These are phyloP conservation scores for Semnornis frantzii DNA, from an alignment of 2,113 vertebrate species.

Conservation along the genomic window DNA sequence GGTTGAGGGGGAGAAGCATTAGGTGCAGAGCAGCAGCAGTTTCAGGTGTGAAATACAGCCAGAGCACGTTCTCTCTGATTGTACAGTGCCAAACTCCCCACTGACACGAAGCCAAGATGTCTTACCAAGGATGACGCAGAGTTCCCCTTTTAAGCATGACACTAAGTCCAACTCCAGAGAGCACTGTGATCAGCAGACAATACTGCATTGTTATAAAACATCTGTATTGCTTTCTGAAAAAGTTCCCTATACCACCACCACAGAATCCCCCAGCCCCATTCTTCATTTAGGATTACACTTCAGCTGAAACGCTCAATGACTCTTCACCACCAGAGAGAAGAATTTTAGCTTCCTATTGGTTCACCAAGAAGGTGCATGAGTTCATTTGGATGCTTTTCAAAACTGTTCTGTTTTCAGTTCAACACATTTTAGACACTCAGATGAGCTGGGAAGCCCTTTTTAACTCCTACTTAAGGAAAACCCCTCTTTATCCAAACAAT, in stretches of 20 bases:
- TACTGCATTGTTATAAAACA: not conserved
- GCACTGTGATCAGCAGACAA: accelerated
- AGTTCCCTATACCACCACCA: not conserved
- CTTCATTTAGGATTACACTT: not conserved
- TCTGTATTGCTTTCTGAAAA: not conserved
- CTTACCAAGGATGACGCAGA: not conserved
- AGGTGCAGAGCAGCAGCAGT: not conserved
- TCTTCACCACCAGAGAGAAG: not conserved
- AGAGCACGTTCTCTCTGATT: not conserved
- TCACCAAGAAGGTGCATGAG: not conserved
- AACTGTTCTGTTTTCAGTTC: not conserved
- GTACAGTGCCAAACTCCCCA: accelerated
- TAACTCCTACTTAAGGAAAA: not conserved
- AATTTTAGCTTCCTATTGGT: not conserved
- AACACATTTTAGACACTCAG: not conserved
- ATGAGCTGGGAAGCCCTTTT: not conserved
- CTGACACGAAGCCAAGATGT: not conserved
- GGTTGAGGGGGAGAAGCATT: not conserved
- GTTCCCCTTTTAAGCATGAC: not conserved
- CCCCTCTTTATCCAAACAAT: not conserved
- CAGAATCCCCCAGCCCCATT: not conserved
- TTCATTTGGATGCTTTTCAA: not conserved
- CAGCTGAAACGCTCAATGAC: not conserved
- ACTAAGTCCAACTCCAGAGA: not conserved
- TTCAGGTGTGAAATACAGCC: not conserved